Conservation (phyloP, 2,113 vertebrate species). For the Tretioscincus oriximinensis region DNA sequence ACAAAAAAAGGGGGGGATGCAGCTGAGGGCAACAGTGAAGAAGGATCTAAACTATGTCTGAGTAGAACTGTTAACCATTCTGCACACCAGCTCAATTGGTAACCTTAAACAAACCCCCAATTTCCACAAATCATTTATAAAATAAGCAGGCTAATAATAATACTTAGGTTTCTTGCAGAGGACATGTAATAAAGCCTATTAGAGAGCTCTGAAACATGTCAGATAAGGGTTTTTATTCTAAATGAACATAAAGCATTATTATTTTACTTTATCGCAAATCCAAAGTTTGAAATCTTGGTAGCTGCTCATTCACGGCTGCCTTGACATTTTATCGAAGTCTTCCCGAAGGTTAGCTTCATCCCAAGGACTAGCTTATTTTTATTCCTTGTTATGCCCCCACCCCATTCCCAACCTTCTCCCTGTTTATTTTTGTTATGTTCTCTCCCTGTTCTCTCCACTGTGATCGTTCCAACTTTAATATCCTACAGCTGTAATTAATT, state of each 20-base stretch:
- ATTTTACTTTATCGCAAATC: conserved; percentile 20
- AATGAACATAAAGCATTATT: conserved; percentile 18
- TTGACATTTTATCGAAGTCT: conserved; percentile 22
- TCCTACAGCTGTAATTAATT: background rate
- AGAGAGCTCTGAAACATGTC: background rate
- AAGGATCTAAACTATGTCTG: conserved; percentile 44
- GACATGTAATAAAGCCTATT: background rate
- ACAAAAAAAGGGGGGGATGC: conserved; percentile 36
- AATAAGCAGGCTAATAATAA: conserved; percentile 29
- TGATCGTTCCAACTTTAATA: background rate
- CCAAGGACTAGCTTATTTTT: background rate
- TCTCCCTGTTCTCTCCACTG: background rate
- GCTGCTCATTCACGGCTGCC: background rate
- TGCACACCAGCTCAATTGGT: conserved; percentile 33
- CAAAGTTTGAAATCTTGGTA: conserved; percentile 10
- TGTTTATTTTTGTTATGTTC: background rate
- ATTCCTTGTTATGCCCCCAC: background rate
- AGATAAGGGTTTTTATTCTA: background rate
- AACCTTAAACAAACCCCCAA: conserved; percentile 33
- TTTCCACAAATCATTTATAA: conserved; percentile 29
- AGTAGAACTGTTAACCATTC: conserved; percentile 44
- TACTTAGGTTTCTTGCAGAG: conserved; percentile 2
- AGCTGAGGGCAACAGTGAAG: conserved; percentile 45
- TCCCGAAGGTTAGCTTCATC: conserved; percentile 18
- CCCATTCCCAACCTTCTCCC: too few relatives aligned